Evolutionary conservation across 2,797 vertebrate genomes (phyloP).

Genomic region (Picus viridis): DNA sequence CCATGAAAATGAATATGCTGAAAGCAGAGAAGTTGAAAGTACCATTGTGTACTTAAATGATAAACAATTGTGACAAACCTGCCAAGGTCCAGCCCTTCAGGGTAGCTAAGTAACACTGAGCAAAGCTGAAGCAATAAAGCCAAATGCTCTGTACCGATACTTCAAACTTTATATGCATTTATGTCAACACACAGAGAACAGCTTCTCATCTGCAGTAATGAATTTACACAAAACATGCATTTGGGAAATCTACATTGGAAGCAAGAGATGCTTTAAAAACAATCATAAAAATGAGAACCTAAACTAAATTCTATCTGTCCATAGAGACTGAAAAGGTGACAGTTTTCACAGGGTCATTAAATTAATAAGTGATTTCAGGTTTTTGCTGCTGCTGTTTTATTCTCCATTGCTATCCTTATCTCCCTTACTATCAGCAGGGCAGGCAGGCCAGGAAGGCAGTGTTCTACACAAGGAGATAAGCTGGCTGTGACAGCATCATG

Average conservation of each 20-base stretch:
- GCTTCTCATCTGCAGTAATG: background rate
- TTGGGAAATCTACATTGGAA: background rate
- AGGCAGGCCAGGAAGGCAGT: background rate
- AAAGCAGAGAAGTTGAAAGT: constrained; percentile 28
- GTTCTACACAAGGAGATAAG: background rate
- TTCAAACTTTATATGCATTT: constrained; percentile 37
- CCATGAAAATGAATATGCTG: background rate
- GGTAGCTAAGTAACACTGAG: background rate
- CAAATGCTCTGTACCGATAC: background rate
- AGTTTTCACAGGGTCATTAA: background rate
- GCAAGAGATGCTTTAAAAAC: background rate
- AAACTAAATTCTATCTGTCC: background rate
- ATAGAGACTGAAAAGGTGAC: background rate
- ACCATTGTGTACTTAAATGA: background rate
- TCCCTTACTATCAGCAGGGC: background rate
- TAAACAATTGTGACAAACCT: constrained; percentile 10
- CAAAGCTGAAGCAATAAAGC: constrained; percentile 30
- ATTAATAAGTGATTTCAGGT: background rate
- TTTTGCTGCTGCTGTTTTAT: background rate
- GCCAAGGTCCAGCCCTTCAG: background rate
- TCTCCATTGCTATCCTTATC: background rate
- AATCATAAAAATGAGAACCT: background rate
- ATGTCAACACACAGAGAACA: background rate
- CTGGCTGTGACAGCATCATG: accelerated
- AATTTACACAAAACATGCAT: background rate